These are phyloP conservation scores for Micromys minutus DNA, from an alignment of 2,113 vertebrate species.

Conservation along the genomic window DNA sequence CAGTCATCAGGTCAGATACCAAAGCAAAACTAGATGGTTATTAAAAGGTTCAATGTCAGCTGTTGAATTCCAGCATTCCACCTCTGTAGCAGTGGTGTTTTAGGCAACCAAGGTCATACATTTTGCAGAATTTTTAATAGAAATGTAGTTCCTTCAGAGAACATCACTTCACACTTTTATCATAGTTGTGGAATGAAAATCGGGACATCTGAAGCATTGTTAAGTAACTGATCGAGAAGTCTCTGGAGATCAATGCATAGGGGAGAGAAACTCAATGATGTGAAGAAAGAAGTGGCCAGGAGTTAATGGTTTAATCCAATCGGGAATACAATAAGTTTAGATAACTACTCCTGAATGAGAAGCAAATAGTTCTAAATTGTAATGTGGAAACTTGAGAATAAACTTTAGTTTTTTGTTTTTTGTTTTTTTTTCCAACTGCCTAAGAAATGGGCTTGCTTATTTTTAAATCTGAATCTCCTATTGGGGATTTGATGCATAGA, in stretches of 20 bases:
- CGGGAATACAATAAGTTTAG: background rate
- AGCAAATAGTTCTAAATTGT: background rate
- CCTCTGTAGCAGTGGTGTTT: background rate
- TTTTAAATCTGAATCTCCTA: background rate
- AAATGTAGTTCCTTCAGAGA: background rate
- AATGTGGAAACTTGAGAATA: background rate
- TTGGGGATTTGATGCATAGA: background rate
- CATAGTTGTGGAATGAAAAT: background rate
- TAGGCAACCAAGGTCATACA: background rate
- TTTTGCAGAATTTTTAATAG: background rate
- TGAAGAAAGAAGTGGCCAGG: background rate
- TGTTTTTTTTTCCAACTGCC: background rate
- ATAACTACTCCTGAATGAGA: background rate
- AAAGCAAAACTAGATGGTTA: background rate
- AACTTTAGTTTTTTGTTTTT: background rate
- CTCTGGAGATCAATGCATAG: background rate
- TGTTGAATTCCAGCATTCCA: background rate
- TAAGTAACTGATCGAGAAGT: background rate
- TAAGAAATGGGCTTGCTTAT: background rate
- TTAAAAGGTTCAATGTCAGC: background rate
- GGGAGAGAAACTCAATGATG: no score
- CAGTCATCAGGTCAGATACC: background rate
- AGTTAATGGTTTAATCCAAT: no score
- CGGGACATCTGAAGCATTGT: background rate
- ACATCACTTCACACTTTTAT: constrained; percentile 21